These are phyloP conservation scores for Drosophila albomicans DNA, from an alignment of 1,140 invertebrate species.

Conservation along the genomic window DNA sequence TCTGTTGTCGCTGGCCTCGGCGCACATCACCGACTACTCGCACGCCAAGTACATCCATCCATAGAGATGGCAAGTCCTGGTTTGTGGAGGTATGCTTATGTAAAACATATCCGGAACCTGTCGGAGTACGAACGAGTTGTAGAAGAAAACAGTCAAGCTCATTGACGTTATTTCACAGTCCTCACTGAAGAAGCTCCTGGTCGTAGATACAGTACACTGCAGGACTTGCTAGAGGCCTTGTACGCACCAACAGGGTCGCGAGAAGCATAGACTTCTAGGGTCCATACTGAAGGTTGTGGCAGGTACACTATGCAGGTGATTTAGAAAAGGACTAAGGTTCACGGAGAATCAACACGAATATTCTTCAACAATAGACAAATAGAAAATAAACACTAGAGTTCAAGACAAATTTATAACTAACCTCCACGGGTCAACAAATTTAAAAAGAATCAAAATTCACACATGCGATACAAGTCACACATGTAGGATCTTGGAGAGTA, in stretches of 20 bases:
- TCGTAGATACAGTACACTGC: constrained; percentile 1
- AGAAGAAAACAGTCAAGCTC: too few relatives aligned
- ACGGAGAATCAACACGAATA: neutral
- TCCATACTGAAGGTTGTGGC: constrained; percentile 2
- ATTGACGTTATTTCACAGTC: neutral
- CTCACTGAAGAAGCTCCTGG: constrained; percentile 6
- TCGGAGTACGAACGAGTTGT: too few relatives aligned
- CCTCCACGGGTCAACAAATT: too few relatives aligned
- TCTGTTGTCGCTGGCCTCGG: too few relatives aligned
- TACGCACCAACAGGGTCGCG: constrained; percentile 3
- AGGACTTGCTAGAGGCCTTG: constrained; percentile 3
- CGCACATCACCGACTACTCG: too few relatives aligned
- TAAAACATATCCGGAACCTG: too few relatives aligned
- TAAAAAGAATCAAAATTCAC: too few relatives aligned
- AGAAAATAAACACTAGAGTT: constrained; percentile 9
- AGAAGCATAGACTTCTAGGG: neutral
- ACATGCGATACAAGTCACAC: too few relatives aligned
- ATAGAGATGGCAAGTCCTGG: too few relatives aligned
- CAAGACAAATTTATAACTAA: constrained; percentile 6
- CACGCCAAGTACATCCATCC: too few relatives aligned
- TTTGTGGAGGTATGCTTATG: too few relatives aligned
- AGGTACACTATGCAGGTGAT: constrained; percentile 4
- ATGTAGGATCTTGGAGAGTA: too few relatives aligned
- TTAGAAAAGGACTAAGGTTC: neutral
- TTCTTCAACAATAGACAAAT: constrained; percentile 3